Evolutionary conservation across 1,140 invertebrate species (phyloP).

Genomic region (Geopemphigus sp.): DNA sequence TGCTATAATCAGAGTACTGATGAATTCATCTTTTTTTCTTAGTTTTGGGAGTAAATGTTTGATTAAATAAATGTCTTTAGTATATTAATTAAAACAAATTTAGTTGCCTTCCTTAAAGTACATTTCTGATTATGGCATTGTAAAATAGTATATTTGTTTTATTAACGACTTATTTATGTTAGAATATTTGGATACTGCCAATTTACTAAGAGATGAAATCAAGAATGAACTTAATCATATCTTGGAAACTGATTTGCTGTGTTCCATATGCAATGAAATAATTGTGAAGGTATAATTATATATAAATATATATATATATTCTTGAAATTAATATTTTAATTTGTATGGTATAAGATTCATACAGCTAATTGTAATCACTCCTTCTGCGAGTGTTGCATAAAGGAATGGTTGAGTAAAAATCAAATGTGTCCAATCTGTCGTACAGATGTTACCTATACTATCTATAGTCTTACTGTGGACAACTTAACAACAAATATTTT

Average conservation of each 20-base stretch:
- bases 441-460: constrained; percentile 57
- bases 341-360: constrained; percentile 59
- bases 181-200: not conserved
- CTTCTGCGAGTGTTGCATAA: constrained; percentile 74
- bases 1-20: no score
- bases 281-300: not conserved
- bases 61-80: no score
- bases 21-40: no score
- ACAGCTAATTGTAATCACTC: constrained; percentile 75
- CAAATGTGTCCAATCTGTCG: constrained; percentile 73
- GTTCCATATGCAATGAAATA: constrained; percentile 39
- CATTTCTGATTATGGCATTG: no score
- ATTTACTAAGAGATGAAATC: not conserved
- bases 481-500: constrained; percentile 48
- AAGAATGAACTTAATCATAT: not conserved
- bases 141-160: no score
- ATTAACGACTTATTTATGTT: no score
- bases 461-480: constrained; percentile 49
- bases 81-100: no score
- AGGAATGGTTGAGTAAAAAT: constrained; percentile 69
- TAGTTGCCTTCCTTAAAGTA: no score
- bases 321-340: constrained; percentile 19
- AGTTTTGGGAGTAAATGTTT: no score
- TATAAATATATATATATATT: not conserved
- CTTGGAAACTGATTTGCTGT: constrained; percentile 35